Conservation (phyloP, 2,113 vertebrate species). For the Lanius ludovicianus region DNA sequence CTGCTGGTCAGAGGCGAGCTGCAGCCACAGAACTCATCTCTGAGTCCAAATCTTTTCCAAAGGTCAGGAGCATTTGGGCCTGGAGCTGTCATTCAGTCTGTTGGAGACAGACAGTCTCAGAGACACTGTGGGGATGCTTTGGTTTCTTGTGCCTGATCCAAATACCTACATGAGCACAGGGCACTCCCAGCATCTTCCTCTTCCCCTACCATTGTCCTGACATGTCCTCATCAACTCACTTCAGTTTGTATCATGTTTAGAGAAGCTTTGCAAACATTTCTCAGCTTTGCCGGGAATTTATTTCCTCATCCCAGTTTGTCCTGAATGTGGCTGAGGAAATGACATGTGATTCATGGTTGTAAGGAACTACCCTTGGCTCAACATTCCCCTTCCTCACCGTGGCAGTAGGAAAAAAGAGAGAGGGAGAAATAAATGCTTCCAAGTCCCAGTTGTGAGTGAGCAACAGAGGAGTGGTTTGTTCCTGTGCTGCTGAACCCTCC, state of each 20-base stretch:
- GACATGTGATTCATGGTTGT: background rate
- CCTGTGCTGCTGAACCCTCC: background rate
- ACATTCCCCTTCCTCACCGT: background rate
- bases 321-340: background rate
- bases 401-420: background rate
- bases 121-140: background rate
- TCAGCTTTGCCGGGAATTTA: background rate
- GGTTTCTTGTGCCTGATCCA: background rate
- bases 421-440: background rate
- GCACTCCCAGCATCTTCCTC: background rate
- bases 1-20: background rate
- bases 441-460: background rate
- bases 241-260: background rate
- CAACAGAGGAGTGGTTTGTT: background rate
- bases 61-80: background rate
- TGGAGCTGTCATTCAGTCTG: background rate
- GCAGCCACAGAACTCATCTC: background rate
- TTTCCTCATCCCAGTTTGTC: background rate
- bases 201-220: background rate
- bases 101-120: background rate
- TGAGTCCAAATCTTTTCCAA: background rate
- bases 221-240: background rate
- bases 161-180: background rate
- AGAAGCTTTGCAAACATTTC: background rate
- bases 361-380: background rate